Conservation (phyloP, 1,140 invertebrate species). For the Colletes latitarsis region DNA sequence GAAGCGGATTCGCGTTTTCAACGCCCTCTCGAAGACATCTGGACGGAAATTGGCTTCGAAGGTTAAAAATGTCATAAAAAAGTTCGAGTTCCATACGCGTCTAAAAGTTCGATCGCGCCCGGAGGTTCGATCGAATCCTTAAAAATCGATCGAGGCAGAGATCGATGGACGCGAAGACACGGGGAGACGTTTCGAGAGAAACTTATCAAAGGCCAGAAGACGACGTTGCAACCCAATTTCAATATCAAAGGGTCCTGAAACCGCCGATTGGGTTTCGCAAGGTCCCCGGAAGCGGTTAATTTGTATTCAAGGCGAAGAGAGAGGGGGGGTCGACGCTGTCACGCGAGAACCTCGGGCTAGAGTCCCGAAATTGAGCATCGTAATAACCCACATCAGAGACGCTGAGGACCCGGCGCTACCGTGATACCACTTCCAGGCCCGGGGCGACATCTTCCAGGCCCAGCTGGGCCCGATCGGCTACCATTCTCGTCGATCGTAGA, state of each 20-base stretch:
- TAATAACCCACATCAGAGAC: conserved; percentile 66
- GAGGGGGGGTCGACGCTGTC: conserved; percentile 13
- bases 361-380: conserved; percentile 70
- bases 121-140: too few relatives aligned
- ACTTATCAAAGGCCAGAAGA: too few relatives aligned
- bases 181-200: too few relatives aligned
- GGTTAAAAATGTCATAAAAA: too few relatives aligned
- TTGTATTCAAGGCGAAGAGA: neutral
- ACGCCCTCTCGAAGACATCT: neutral
- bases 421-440: conserved; percentile 74
- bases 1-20: conserved; percentile 5
- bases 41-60: neutral
- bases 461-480: conserved; percentile 1
- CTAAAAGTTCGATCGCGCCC: too few relatives aligned
- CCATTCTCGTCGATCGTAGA: too few relatives aligned
- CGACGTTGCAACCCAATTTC: neutral
- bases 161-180: too few relatives aligned
- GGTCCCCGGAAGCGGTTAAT: conserved; percentile 31
- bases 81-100: too few relatives aligned
- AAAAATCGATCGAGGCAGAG: too few relatives aligned
- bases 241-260: conserved; percentile 12
- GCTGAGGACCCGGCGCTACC: conserved; percentile 65
- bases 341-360: conserved; percentile 51
- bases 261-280: neutral
- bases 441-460: conserved; percentile 65